Base-by-base conservation (phyloP, 2,113 vertebrate species). In the Mionectes macconnelli region DNA sequence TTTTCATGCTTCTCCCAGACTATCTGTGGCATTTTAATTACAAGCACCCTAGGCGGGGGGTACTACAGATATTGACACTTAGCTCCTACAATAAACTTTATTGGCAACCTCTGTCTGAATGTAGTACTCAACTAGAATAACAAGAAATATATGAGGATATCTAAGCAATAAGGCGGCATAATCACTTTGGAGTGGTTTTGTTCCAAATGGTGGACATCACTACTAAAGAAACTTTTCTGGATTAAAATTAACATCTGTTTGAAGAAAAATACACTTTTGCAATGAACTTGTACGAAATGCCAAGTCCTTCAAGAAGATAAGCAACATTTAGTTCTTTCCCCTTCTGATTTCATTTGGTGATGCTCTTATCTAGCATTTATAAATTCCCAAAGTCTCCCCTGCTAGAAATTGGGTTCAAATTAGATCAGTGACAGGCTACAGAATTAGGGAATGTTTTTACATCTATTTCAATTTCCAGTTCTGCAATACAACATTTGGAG, bases 11-110 rank as follows among this genome's bases (percentile, higher is more conserved):
- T 98, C 98, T 98, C 98, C 98, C 97, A 97, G 98, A 98, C 98
- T 98, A 98, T 98, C 98, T 98, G 98, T 99, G 98, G 98, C 98
- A 99, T 99, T 99, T 99, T 99, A 99, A 99, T 99, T 99, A 99
- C 99, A 98, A 98, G 97, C 98, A 98, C 99, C 98, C 98, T 97
- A 98, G 99, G 98, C 97, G 53, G 98, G 98, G 98, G 98, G 98
- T 99, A 98, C 98, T 98, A 98, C 98, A 98, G 98, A 99, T 99
- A 99, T 99, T 99, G 99, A 99, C 99, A 99, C 98, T 99, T 98
- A 98, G 99, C 98, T 98, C 98, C 98, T 98, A 99, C 99, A 99
- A 99, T 99, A 99, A 99, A 99, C 99, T 99, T 99, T 99, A 99
- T 99, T 99, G 99, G 99, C 99, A 99, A 99, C 98, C 98, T 98